These are phyloP conservation scores for Leptatherina wallacei DNA, from an alignment of 2,797 vertebrate species.

Conservation along the genomic window DNA sequence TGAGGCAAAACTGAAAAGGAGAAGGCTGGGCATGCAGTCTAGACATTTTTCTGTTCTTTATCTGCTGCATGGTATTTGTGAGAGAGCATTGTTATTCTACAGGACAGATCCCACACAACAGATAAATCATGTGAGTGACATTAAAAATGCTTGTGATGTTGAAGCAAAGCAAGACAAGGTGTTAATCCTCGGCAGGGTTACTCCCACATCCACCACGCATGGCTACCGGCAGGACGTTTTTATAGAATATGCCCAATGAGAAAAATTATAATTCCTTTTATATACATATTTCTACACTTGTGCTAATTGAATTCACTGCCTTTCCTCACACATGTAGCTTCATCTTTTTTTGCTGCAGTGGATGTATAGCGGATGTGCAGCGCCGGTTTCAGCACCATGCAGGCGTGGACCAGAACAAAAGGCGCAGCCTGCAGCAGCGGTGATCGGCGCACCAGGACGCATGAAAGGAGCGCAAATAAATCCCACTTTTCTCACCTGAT, in stretches of 20 bases:
- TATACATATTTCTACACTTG: neutral
- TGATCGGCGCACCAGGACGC: slow-evolving; percentile 32
- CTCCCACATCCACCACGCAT: slow-evolving; percentile 48
- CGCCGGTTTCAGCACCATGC: slow-evolving; percentile 75
- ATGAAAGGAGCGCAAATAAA: neutral
- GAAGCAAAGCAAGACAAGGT: slow-evolving; percentile 27
- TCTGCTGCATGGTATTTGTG: neutral
- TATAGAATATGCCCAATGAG: fast-evolving
- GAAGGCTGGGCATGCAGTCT: slow-evolving; percentile 13
- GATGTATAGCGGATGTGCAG: slow-evolving; percentile 2
- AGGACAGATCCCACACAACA: neutral
- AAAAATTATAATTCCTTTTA: neutral
- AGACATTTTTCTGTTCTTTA: slow-evolving; percentile 21
- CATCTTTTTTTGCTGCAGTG: slow-evolving; percentile 36
- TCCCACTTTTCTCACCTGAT: neutral
- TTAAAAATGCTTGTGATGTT: neutral
- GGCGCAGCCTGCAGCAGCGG: slow-evolving; percentile 52
- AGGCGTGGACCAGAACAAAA: slow-evolving; percentile 83
- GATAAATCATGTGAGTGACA: neutral
- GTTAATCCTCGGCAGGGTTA: slow-evolving; percentile 34
- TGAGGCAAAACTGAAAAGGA: neutral
- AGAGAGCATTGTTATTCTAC: neutral
- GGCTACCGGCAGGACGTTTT: neutral
- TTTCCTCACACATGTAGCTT: neutral
- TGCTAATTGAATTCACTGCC: neutral